Evolutionary conservation across 64 coral and sea anemone genomes (phyloP).

Genomic region (Anthopleura sola): DNA sequence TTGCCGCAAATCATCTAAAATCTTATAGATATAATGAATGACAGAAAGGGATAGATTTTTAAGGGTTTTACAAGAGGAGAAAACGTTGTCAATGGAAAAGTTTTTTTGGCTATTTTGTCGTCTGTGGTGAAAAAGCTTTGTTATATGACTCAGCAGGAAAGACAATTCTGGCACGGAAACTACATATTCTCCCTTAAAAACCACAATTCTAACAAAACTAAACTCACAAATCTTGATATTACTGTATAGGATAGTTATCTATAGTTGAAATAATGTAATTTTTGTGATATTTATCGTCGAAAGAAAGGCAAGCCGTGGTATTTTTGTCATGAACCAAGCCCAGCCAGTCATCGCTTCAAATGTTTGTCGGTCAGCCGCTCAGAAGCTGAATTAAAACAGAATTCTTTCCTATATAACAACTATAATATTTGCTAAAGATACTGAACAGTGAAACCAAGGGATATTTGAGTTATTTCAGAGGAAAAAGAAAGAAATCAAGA

Average conservation of each 20-base stretch:
- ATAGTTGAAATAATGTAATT: neutral
- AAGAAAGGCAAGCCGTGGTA: neutral
- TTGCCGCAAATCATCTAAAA: neutral
- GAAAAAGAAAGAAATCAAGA: neutral
- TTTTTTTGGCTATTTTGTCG: neutral
- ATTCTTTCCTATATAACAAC: neutral
- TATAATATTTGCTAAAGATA: neutral
- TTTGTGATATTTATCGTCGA: neutral
- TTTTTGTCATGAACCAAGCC: constrained; percentile 13
- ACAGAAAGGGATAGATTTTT: neutral
- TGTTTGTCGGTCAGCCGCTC: neutral
- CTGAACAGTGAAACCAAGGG: neutral
- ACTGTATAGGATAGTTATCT: neutral
- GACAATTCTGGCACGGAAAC: neutral
- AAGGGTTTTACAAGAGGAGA: neutral
- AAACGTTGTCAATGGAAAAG: neutral
- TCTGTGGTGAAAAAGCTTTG: constrained; percentile 3
- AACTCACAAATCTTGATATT: neutral
- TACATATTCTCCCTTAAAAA: neutral
- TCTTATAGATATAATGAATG: neutral
- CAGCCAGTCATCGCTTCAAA: neutral
- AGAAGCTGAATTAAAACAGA: neutral
- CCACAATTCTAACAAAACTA: neutral
- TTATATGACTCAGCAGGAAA: neutral
- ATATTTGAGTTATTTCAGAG: neutral